These are phyloP conservation scores for Rynchops niger DNA, from an alignment of 2,113 vertebrate species.

Conservation along the genomic window DNA sequence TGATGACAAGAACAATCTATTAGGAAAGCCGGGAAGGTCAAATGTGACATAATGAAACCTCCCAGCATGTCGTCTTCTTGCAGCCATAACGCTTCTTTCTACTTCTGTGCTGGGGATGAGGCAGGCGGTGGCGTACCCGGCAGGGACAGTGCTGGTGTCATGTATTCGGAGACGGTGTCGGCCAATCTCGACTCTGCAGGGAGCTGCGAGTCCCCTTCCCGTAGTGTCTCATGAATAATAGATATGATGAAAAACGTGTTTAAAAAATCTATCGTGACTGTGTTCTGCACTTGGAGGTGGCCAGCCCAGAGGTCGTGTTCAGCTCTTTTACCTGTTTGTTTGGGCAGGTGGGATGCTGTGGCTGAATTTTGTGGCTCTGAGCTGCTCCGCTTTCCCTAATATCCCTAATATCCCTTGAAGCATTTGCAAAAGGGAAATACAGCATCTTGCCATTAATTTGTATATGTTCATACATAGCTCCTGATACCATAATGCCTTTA, in stretches of 20 bases:
- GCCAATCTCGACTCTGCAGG: rapidly evolving
- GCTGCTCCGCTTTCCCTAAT: background rate
- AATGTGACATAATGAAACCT: background rate
- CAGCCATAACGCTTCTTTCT: background rate
- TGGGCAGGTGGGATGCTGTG: background rate
- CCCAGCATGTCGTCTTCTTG: background rate
- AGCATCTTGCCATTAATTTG: background rate
- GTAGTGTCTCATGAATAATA: background rate
- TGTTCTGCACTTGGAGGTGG: background rate
- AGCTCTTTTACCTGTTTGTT: background rate
- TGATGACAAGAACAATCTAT: background rate
- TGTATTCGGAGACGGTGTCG: rapidly evolving
- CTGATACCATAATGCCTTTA: background rate
- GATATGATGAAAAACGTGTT: background rate
- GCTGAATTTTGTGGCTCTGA: background rate
- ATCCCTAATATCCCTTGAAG: background rate
- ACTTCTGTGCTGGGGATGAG: background rate
- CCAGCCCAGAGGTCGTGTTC: background rate
- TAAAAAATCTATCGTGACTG: background rate
- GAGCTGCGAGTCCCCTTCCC: background rate
- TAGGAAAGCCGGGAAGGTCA: background rate
- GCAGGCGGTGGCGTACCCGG: rapidly evolving
- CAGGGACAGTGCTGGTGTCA: background rate
- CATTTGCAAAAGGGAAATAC: background rate
- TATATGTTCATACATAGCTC: background rate